phyloP scores from a whole-genome alignment of 2,888 invertebrate genomes.

The Dicranocentrus wangi region DNA sequence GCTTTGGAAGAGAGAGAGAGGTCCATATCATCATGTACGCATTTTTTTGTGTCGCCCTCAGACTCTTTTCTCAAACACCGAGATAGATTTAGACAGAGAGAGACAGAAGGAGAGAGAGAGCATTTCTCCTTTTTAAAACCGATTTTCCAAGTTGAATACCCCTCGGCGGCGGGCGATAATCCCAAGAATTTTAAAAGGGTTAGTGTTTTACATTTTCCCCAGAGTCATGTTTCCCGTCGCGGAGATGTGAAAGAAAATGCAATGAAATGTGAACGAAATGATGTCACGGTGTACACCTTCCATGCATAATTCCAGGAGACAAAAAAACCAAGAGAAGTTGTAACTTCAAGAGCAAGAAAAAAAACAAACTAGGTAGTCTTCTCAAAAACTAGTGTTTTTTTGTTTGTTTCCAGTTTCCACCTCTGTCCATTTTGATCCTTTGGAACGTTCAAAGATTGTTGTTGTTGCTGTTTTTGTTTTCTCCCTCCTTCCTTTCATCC shows the following conservation, averaged over 20 bases:
- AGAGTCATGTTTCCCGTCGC: constrained; percentile 48
- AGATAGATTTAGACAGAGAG: no score
- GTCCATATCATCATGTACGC: no score
- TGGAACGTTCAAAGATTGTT: constrained; percentile 15
- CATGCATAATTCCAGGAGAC: background rate
- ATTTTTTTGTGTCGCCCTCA: no score
- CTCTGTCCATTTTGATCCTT: constrained; percentile 39
- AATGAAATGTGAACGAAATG: constrained; percentile 55
- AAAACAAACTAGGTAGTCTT: no score
- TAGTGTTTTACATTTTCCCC: constrained; percentile 65
- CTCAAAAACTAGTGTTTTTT: no score
- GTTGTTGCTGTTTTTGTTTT: no score
- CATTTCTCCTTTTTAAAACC: background rate
- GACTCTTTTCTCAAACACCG: no score
- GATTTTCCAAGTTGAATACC: background rate
- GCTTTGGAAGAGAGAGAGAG: no score
- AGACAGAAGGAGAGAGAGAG: no score
- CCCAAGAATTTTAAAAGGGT: constrained; percentile 61
- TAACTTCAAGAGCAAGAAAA: background rate
- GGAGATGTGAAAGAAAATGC: constrained; percentile 33
- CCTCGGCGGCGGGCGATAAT: constrained; percentile 21
- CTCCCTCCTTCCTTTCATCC: no score
- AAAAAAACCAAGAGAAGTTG: background rate
- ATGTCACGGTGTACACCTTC: no score
- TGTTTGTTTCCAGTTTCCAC: constrained; percentile 35